phyloP scores from a whole-genome alignment of 92 coral and sea anemone species.

The Phymanthus crucifer region DNA sequence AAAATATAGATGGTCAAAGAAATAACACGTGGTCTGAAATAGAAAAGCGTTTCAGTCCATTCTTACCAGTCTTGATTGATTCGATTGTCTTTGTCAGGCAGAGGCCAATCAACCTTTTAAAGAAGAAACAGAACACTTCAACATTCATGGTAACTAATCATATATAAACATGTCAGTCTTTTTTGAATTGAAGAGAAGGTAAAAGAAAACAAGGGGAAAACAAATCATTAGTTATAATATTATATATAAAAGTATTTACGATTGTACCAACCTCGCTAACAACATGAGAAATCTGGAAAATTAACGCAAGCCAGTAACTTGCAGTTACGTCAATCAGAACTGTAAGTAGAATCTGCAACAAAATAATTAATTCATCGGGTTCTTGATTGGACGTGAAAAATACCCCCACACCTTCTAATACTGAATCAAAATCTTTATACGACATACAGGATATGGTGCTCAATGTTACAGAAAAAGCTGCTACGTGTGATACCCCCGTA shows the following conservation, averaged over 20 bases:
- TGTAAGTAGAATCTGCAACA: conserved; percentile 54
- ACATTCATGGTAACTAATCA: background rate
- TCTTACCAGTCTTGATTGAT: conserved; percentile 66
- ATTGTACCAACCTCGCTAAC: conserved; percentile 74
- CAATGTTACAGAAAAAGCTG: too few relatives aligned
- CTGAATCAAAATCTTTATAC: too few relatives aligned
- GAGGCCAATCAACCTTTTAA: conserved; percentile 79
- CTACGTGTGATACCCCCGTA: too few relatives aligned
- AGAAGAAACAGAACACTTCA: background rate
- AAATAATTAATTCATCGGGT: too few relatives aligned
- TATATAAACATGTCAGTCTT: background rate
- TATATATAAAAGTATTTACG: too few relatives aligned
- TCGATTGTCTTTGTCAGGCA: conserved; percentile 62
- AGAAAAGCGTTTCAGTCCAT: too few relatives aligned
- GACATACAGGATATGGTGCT: too few relatives aligned
- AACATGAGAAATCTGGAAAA: conserved; percentile 82
- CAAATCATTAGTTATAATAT: background rate
- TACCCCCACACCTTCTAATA: too few relatives aligned
- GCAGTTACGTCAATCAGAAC: conserved; percentile 59
- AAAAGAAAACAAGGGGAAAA: background rate
- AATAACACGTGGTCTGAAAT: too few relatives aligned
- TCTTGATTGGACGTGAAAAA: too few relatives aligned
- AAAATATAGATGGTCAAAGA: too few relatives aligned
- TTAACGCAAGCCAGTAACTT: conserved; percentile 82
- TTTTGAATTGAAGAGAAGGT: background rate